Evolutionary conservation across 2,888 invertebrate species (phyloP).

Genomic region (Eucera pruinosa): DNA sequence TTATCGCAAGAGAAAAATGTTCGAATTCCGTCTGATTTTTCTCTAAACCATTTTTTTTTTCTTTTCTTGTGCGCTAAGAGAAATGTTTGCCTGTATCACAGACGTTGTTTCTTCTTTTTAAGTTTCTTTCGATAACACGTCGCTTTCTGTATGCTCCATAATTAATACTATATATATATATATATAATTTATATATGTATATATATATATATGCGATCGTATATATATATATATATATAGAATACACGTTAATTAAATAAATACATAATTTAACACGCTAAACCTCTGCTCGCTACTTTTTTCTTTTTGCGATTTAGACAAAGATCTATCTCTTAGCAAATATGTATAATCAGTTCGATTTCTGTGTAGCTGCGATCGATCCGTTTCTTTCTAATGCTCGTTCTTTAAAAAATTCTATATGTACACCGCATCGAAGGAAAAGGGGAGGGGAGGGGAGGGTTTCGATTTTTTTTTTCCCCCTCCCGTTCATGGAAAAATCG

Average conservation of each 20-base stretch:
- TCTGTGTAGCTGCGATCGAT: conserved; percentile 29
- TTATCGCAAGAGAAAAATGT: too few relatives aligned
- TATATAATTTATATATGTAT: too few relatives aligned
- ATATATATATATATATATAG: conserved; percentile 12
- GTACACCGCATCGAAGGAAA: conserved; percentile 24
- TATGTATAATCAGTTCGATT: conserved; percentile 20
- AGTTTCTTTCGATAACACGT: conserved; percentile 51
- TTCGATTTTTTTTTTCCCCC: too few relatives aligned
- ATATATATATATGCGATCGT: conserved; percentile 29
- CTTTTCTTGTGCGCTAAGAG: conserved; percentile 63
- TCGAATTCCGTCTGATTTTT: too few relatives aligned
- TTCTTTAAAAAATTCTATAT: conserved; percentile 41
- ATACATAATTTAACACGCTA: conserved; percentile 57
- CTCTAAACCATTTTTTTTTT: too few relatives aligned
- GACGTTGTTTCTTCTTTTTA: too few relatives aligned
- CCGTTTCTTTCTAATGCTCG: conserved; percentile 19
- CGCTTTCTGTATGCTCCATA: conserved; percentile 20
- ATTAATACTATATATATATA: too few relatives aligned
- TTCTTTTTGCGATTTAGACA: conserved; percentile 46
- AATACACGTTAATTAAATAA: conserved; percentile 56
- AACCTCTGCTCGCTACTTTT: conserved; percentile 18
- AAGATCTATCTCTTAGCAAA: conserved; percentile 46
- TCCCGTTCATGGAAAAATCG: too few relatives aligned
- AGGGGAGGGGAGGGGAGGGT: neutral
- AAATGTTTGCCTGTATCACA: conserved; percentile 66